Evolutionary conservation across 1,140 invertebrate species (phyloP), one percentile per base, ranked within the genome.

Genomic region (Acromyrmex charruanus): DNA sequence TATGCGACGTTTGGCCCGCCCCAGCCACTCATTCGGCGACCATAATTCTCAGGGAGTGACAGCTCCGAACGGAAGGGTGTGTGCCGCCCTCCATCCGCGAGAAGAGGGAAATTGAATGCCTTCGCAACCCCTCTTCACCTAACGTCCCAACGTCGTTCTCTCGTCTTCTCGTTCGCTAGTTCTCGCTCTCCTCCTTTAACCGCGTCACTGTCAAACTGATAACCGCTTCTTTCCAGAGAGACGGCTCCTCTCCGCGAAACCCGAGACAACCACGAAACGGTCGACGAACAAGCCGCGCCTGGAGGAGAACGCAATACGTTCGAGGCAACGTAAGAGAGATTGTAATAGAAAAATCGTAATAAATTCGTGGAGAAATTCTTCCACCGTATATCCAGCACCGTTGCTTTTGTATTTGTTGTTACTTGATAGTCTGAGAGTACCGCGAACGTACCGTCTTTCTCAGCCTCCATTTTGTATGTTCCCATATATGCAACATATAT

Each of bases 1-100:
- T 93, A 93, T 93, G 90, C 92, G 92, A 93, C 92, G 89, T 92
- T 93, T 92, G 90, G 88, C 90, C 92, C 92, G 92, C 92, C 92
- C 91, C 91, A 92, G 92, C 92, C 89, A 93, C 92, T 93, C 92
- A 92, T 92, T 93, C 92, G 84, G 90, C 85, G 75, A 90, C 91
- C 92, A 93, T 93, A 93, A 93, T 89, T 93, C 92, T 92, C 87
- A 5, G 53, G 71, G 89, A 92, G 91, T 92, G 92, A 92, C 92
- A 91, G 91, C 85, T 88, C 85, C 86, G 88, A 93, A 91, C 91
- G 90, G 91, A 93, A 93, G 91, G 92, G 90, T 91, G 91, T 88
- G 89, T 68, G 85, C 90, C 89, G 84, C 90, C 90, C 86, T 87
- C 89, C 85, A 39, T 81, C 81, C 85, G 87, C 91, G 89, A 87